Evolutionary conservation across 2,888 invertebrate genomes (phyloP).

Genomic region (Limnephilus rhombicus): DNA sequence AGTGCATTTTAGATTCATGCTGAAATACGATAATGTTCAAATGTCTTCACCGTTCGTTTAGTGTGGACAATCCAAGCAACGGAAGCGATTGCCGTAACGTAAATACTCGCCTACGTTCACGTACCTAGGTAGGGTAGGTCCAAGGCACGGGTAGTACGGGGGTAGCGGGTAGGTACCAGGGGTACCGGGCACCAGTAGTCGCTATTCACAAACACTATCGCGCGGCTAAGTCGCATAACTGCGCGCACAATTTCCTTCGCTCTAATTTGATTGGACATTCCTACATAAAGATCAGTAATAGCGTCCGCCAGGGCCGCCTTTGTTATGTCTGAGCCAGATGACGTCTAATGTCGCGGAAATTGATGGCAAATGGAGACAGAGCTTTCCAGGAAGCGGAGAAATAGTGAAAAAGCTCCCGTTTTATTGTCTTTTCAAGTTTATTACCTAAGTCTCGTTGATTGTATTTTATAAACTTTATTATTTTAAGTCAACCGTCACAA

Average conservation of each 20-base stretch:
- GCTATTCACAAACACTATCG: conserved; percentile 52
- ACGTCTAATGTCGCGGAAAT: conserved; percentile 35
- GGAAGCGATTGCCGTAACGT: not conserved
- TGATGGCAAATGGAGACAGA: conserved; percentile 28
- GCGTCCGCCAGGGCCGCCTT: conserved; percentile 47
- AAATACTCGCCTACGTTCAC: not conserved
- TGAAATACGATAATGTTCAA: too few species aligned
- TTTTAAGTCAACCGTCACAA: not conserved
- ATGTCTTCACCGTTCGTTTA: conserved; percentile 16
- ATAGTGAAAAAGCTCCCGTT: not conserved
- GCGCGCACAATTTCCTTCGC: conserved; percentile 63
- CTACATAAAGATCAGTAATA: conserved; percentile 64
- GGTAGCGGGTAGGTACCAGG: not conserved
- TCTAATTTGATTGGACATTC: conserved; percentile 65
- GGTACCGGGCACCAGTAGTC: not conserved
- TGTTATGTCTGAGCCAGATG: conserved; percentile 44
- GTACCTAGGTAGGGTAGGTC: not conserved
- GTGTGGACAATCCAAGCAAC: conserved; percentile 33
- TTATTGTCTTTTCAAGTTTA: not conserved
- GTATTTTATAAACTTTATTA: not conserved
- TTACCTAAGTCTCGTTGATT: not conserved
- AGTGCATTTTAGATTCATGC: too few species aligned
- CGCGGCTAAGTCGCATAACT: conserved; percentile 57
- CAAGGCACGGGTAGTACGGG: conserved; percentile 21
- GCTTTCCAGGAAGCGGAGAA: not conserved